Base-by-base conservation (phyloP, 2,113 vertebrate species). In the Cyanistes caeruleus region DNA sequence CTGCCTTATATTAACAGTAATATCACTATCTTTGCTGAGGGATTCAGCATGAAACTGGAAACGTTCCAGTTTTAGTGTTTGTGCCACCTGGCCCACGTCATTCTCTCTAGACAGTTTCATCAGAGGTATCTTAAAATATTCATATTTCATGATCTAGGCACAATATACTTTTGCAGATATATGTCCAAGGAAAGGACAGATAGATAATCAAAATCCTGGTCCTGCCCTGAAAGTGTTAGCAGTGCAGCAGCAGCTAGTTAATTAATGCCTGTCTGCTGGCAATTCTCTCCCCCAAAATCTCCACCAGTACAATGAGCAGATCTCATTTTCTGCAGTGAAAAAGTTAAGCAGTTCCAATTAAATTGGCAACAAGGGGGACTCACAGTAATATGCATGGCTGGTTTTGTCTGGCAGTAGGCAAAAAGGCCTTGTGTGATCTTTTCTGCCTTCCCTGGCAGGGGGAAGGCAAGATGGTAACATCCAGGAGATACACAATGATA, bases 231-330 rank as follows among this genome's bases (percentile, higher is more conserved):
- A 95, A 80, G 25, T 7, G 1, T 53, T 56, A 84, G 25, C 35
- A 46, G 58, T 77, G 63, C 55, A 86, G 72, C 55, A 86, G 72
- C 43, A 74, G 68, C 67, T 59, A 55, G 35, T 53, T 86, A 94
- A 86, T 74, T 88, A 86, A 77, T 70, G 72, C 22, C 35, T 67
- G 27, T 55, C 59, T 90, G 75, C n/a, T 41, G 82, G 59, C 82
- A 90, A 43, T 51, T 65, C 59, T 88, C 55, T 69, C 43, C 24
- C n/a, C 23, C 28, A 64, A 77, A 85, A 92, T 27, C 82, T 86
- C 59, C 17, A 5, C 70, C 58, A 58, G 17, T 35, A 79, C 25
- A 89, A 94, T 12, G 20, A 91, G 76, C 11, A 95, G 64, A 84
- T 55, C 64, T 84, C 46, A 74, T 86, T 65, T 83, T 51, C 70